Percentiles rank a stretch among this genome's conserved stretches.
phyloP scores from a whole-genome alignment of 2,113 vertebrate genomes.

The Meriones unguiculatus region DNA sequence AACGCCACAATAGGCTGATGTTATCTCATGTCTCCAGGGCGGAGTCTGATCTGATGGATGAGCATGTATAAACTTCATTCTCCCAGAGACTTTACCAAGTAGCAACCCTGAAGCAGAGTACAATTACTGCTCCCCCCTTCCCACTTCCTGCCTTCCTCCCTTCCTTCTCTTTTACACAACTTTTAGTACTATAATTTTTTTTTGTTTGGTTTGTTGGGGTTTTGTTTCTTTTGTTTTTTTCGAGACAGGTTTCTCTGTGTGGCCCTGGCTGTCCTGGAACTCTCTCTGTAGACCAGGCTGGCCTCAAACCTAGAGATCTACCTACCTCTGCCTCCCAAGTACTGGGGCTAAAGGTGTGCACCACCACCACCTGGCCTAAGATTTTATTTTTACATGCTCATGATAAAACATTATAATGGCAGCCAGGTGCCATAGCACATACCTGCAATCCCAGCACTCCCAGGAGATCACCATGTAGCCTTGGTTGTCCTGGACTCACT shows the following conservation, averaged over 20 bases:
- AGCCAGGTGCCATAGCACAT: too few species aligned
- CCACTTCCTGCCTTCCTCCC: background rate
- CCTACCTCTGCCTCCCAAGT: background rate
- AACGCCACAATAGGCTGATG: background rate
- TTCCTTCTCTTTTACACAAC: background rate
- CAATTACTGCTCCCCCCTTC: background rate
- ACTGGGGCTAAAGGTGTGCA: background rate
- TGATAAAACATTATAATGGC: slow-evolving; percentile 9
- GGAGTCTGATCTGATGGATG: background rate
- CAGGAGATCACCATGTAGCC: too few species aligned
- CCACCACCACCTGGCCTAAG: background rate
- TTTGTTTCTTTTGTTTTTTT: background rate
- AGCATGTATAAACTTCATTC: background rate
- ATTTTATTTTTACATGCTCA: background rate
- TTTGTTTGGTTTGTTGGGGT: background rate
- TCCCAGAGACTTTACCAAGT: slow-evolving; percentile 36
- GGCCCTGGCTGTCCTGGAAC: background rate
- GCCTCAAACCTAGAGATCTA: background rate
- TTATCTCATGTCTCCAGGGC: slow-evolving; percentile 44
- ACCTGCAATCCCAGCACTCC: too few species aligned
- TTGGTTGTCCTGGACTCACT: too few species aligned
- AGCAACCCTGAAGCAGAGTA: background rate
- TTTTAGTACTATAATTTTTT: background rate
- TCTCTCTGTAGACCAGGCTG: background rate
- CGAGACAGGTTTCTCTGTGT: background rate